Evolutionary conservation across 2,113 vertebrate species (phyloP).

Genomic region (Brachirus orientalis): DNA sequence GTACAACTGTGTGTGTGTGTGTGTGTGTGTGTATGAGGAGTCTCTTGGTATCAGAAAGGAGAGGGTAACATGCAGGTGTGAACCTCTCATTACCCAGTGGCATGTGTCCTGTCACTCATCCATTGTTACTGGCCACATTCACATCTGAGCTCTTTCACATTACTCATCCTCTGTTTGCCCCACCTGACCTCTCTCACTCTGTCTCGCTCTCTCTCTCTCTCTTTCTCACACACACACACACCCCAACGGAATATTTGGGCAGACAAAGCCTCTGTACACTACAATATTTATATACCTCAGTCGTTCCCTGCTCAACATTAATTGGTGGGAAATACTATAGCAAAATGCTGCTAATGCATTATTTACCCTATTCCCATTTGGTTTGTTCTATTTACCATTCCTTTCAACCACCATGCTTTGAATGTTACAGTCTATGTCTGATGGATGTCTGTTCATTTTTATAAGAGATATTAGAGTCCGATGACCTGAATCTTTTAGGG

Average conservation of each 20-base stretch:
- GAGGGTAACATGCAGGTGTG: conserved; percentile 66
- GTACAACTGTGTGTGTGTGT: conserved; percentile 17
- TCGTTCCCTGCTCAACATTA: conserved; percentile 61
- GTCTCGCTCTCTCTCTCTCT: conserved; percentile 35
- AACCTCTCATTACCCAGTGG: conserved; percentile 73
- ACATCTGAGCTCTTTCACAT: conserved; percentile 77
- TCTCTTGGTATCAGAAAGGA: conserved; percentile 32
- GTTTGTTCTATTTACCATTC: conserved; percentile 32
- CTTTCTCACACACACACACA: conserved; percentile 15
- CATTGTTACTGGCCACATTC: conserved; percentile 62
- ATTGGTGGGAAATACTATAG: conserved; percentile 58
- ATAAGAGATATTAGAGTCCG: background rate
- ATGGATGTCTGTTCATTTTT: background rate
- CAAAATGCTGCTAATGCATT: conserved; percentile 67
- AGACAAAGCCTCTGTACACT: conserved; percentile 46
- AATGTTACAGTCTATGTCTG: background rate
- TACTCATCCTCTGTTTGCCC: conserved; percentile 77
- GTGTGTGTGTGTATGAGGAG: conserved; percentile 5
- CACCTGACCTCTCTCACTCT: conserved; percentile 62
- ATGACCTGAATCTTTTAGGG: conserved; percentile 2
- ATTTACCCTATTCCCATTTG: conserved; percentile 53
- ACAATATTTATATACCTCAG: conserved; percentile 69
- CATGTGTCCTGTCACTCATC: conserved; percentile 78
- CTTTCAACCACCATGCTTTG: conserved; percentile 15
- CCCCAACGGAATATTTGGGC: conserved; percentile 42